Evolutionary conservation across 2,113 vertebrate genomes (phyloP).

Genomic region (Macquaria australasica): DNA sequence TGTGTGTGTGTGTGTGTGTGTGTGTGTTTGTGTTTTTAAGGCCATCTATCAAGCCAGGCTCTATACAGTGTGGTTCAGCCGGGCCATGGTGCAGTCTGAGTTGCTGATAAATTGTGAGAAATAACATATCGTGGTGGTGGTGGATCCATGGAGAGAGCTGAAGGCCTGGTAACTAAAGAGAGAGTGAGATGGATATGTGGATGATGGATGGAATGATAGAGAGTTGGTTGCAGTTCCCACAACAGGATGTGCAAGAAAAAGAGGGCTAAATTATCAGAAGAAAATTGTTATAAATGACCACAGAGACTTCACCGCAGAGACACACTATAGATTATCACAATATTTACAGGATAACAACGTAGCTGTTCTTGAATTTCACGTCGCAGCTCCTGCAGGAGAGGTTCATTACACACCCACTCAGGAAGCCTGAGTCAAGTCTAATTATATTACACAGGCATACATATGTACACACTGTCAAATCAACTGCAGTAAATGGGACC

Average conservation of each 20-base stretch:
- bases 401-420: conserved; percentile 41
- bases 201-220: conserved; percentile 24
- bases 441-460: conserved; percentile 41
- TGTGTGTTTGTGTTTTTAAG: neutral
- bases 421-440: conserved; percentile 34
- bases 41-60: conserved; percentile 27
- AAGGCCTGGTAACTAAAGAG: neutral
- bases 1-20: no score
- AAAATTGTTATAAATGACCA: neutral
- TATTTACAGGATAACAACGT: conserved; percentile 36
- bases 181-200: conserved; percentile 23
- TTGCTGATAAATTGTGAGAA: conserved; percentile 47
- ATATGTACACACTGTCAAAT: conserved; percentile 51
- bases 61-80: conserved; percentile 13
- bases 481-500: conserved; percentile 14
- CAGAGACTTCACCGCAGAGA: neutral
- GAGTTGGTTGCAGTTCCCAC: conserved; percentile 16
- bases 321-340: neutral
- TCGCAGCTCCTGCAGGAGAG: neutral
- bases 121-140: conserved; percentile 42
- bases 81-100: conserved; percentile 33
- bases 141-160: conserved; percentile 25
- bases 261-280: neutral
- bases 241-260: conserved; percentile 2
- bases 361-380: conserved; percentile 10